Conservation (phyloP, 2,797 vertebrate genomes). For the Lagocephalus sceleratus region DNA sequence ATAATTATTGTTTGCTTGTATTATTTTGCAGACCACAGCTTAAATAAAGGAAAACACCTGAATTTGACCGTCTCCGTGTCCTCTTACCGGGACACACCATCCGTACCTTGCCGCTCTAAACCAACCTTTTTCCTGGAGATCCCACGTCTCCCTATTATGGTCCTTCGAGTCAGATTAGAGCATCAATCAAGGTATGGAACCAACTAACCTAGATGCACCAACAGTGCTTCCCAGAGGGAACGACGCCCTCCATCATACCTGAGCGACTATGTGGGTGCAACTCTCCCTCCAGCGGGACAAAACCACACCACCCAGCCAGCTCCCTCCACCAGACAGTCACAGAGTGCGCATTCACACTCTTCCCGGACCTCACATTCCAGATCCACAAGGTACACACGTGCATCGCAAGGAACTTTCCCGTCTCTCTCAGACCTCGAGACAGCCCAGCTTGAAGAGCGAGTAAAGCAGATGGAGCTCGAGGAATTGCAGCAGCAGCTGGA, state of each 20-base stretch:
- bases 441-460: neutral
- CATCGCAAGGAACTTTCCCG: neutral
- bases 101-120: neutral
- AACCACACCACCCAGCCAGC: neutral
- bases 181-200: conserved; percentile 7
- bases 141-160: neutral
- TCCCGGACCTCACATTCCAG: conserved; percentile 2
- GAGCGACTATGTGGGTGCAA: conserved; percentile 17
- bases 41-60: too few species aligned
- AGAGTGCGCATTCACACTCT: neutral
- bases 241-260: neutral
- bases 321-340: neutral
- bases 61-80: neutral
- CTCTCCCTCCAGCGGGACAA: conserved; percentile 13
- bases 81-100: neutral
- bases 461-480: conserved; percentile 14
- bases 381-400: neutral
- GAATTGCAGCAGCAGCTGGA: conserved; percentile 9
- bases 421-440: conserved; percentile 4
- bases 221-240: conserved; percentile 7
- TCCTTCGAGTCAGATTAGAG: conserved; percentile 14
- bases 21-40: too few species aligned
- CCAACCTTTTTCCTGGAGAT: neutral
- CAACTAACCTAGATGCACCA: conserved; percentile 1
- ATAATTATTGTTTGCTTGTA: too few species aligned